Evolutionary conservation across 2,797 vertebrate genomes (phyloP).

Genomic region (Intellagama lesueurii): DNA sequence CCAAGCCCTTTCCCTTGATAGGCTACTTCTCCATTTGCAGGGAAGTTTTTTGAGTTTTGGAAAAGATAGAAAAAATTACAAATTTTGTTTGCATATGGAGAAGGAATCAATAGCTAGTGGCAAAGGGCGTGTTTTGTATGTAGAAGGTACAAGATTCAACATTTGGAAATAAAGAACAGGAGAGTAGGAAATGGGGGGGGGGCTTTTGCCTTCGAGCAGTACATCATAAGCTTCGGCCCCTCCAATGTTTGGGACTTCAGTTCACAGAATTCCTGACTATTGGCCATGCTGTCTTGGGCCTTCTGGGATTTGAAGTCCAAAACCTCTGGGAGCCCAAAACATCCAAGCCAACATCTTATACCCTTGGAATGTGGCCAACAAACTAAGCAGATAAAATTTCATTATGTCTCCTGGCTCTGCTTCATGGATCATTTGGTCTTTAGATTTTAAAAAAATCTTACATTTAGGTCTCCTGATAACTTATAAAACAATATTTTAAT

Average conservation of each 20-base stretch:
- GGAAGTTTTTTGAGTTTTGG: not conserved
- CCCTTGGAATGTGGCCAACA: not conserved
- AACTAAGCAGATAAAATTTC: not conserved
- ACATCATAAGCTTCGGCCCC: too few relatives aligned
- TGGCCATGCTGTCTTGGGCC: too few relatives aligned
- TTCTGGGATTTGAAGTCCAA: too few relatives aligned
- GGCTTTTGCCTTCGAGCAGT: too few relatives aligned
- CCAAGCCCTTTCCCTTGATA: not conserved
- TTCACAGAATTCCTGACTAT: too few relatives aligned
- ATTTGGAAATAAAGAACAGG: not conserved
- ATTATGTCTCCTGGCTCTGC: not conserved
- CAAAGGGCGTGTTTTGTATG: not conserved
- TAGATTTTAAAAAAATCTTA: not conserved
- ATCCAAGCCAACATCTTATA: too few relatives aligned
- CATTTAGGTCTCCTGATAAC: conserved; percentile 22
- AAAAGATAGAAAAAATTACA: not conserved
- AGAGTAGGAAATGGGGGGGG: not conserved
- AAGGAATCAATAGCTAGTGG: not conserved
- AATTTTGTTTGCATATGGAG: not conserved
- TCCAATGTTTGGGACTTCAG: too few relatives aligned
- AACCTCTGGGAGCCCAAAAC: too few relatives aligned
- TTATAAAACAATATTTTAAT: conserved; percentile 17
- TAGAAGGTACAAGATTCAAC: not conserved
- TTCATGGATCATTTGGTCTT: not conserved
- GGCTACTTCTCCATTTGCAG: not conserved